These are phyloP conservation scores for Fragum fragum DNA, from an alignment of 2,888 invertebrate species.

Conservation along the genomic window DNA sequence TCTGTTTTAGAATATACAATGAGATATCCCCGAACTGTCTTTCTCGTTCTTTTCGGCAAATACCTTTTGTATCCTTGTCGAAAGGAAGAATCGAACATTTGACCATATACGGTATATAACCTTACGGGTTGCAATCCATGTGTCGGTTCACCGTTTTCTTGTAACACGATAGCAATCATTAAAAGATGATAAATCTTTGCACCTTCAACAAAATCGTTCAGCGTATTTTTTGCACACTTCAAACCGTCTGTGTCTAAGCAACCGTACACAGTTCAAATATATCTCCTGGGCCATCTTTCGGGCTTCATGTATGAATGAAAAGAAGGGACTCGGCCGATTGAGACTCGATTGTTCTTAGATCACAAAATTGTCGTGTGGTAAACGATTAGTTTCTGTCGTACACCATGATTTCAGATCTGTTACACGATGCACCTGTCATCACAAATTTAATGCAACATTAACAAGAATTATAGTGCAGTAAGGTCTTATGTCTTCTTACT, in stretches of 20 bases:
- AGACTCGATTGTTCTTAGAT: constrained; percentile 34
- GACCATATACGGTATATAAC: too few species aligned
- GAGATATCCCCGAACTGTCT: too few species aligned
- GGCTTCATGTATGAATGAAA: constrained; percentile 7
- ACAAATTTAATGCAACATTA: neutral
- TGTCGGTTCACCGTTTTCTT: too few species aligned
- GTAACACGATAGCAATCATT: too few species aligned
- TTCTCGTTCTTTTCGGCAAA: too few species aligned
- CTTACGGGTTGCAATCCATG: too few species aligned
- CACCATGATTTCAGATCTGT: neutral
- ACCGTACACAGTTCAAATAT: constrained; percentile 46
- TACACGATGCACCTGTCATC: constrained; percentile 1
- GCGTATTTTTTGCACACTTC: neutral
- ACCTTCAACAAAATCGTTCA: neutral
- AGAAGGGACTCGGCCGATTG: constrained; percentile 8
- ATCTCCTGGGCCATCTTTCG: constrained; percentile 50
- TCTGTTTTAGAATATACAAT: too few species aligned
- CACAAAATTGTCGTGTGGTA: neutral
- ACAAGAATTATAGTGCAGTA: too few species aligned
- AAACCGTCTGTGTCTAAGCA: constrained; percentile 42
- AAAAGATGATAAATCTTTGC: neutral
- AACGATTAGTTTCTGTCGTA: neutral
- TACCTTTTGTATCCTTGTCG: too few species aligned
- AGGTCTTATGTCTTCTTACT: too few species aligned
- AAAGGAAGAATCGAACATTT: too few species aligned